Percentiles rank a stretch among this genome's conserved stretches.
Evolutionary conservation across 1,140 invertebrate species (phyloP).

Genomic region (Batillaria attramentaria): DNA sequence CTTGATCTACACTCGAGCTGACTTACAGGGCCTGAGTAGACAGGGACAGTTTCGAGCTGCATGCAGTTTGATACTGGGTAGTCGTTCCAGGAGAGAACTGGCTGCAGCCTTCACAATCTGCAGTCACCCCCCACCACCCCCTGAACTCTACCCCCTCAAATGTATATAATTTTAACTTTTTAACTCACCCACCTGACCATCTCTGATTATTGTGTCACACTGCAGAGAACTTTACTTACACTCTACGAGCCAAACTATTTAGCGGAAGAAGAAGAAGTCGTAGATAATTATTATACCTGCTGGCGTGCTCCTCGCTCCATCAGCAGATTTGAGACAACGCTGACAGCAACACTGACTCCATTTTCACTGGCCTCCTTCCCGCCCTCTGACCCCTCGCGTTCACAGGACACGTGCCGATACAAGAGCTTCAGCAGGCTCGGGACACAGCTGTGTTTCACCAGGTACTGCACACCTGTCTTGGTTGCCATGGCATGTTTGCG

Average conservation of each 20-base stretch:
- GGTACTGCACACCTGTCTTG: conserved; percentile 14
- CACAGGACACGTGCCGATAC: not conserved
- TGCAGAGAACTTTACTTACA: not conserved
- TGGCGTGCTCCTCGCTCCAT: conserved; percentile 17
- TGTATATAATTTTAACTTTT: too few species aligned
- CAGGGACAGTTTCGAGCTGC: not conserved
- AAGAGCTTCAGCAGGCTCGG: conserved; percentile 16
- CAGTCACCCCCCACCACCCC: too few species aligned
- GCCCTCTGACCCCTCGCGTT: not conserved
- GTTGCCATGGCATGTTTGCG: conserved; percentile 17
- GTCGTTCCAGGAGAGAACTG: not conserved
- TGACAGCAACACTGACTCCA: conserved; percentile 13
- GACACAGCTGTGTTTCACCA: conserved; percentile 19
- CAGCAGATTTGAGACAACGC: conserved; percentile 22
- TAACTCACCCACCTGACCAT: too few species aligned
- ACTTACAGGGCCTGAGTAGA: too few species aligned
- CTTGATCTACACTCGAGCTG: too few species aligned
- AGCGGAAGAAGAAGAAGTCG: not conserved
- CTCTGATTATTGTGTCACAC: not conserved
- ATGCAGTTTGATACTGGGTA: not conserved
- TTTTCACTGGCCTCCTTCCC: not conserved
- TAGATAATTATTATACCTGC: not conserved
- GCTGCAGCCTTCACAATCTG: not conserved
- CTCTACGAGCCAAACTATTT: not conserved
- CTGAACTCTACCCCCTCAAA: too few species aligned